Base-by-base conservation (phyloP, 2,113 vertebrate species). In the Eulacestoma nigropectus region DNA sequence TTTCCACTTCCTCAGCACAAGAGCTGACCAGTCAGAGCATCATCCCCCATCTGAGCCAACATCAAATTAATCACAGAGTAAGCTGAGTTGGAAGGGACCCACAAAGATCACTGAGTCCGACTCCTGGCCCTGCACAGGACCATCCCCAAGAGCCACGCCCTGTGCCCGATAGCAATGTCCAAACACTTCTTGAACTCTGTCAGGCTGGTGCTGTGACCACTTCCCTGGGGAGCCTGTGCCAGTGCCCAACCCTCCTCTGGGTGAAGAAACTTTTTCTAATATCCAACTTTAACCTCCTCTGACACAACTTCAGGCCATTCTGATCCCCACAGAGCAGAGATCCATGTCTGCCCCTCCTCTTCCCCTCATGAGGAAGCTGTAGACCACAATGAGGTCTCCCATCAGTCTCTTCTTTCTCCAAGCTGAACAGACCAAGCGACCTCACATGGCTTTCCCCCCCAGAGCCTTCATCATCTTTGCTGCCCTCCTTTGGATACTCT, bases 151-250 rank as follows among this genome's bases (percentile, higher is more conserved):
- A 74, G 29, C 33, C 49, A 33, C 41, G 46, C n/a, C 22, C 11
- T 22, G 33, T 63, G 57, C 49, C 22, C 0, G 0, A 33, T 27
- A 63, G 33, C 0, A 0, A 33, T 21, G 26, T 35, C 33, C 57
- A 33, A 46, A 63, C 4, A 5, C 21, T 17, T 22, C 17, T 5
- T 27, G 11, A 63, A 5, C 17, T 32, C 47, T 27, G 39, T 17
- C 49, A 73, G 39, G 33, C 14, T 63, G 39, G 7, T 22, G 39
- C 27, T 73, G 57, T 32, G 57, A 53, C 27, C 57, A 27, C 39
- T 55, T 4, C 14, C 59, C 41, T 55, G 27, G 22, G 39, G 39
- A 63, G 27, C 27, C 67, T 33, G 22, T 18, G 46, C 64, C 68
- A 55, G 18, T 17, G 27, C 39, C 47, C 39, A 73, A 29, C 8